Base-by-base conservation (phyloP, 2,888 invertebrate species). In the Phrixothrix hirtus region DNA sequence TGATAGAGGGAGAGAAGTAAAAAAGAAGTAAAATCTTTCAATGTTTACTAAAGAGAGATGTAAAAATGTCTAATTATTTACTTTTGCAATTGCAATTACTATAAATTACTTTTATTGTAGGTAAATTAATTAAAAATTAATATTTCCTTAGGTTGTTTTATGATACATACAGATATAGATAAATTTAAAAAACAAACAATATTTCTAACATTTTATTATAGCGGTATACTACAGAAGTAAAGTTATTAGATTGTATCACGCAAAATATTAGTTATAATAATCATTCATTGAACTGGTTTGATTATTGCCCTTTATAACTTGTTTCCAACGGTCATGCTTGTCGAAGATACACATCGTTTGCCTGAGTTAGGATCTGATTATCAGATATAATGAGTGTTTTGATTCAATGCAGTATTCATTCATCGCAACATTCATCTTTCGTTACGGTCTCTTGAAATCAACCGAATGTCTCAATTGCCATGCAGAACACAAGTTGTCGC, bases 351-450 rank as follows among this genome's bases (percentile, higher is more conserved):
- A 57, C 62, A 69, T 68, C 69, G 64, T 62, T 57, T 26, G 36
- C 34, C 44, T 55, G 51, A 57, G 49, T 51, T 59, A 57, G 46
- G 54, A 59, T 55, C 30, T 57, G 48, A 59, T 55, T 48, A 57
- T 49, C 52, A 38, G 57, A 60, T 60, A 69, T 71, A 70, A 71
- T 69, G 69, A 71, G 66, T 68, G 70, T 70, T 70, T 70, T 71
- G 69, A 71, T 71, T 68, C 71, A 67, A 63, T 66, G 67, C 63
- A 15, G 63, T 65, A 65, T 67, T 65, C 65, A 31, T 31, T 31
- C 31, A 31, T 31, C 31, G n/a, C n/a, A n/a, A n/a, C n/a, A n/a
- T n/a, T n/a, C n/a, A 66, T 67, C 62, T 60, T 58, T 59, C 56
- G 51, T 54, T 43, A 49, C 36, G 42, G 36, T 49, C 42, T 38